A percentile compares a stretch with the other conserved stretches of the same genome.
Conservation (phyloP, 2,888 invertebrate species). For the Laothoe populi region DNA sequence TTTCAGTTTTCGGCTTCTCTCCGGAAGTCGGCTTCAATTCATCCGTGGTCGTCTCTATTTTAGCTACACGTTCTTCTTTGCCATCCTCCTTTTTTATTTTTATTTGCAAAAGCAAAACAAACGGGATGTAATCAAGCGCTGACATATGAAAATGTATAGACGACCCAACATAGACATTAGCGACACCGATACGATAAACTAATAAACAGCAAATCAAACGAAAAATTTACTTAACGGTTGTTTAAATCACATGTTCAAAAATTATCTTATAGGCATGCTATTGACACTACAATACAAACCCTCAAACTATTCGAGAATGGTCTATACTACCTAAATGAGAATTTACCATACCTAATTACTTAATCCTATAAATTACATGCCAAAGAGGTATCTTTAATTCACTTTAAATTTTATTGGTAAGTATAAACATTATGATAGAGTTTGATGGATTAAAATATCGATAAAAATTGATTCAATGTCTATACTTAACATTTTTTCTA, state of each 20-base stretch:
- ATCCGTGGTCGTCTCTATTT: constrained; percentile 79
- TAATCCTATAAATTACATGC: constrained; percentile 42
- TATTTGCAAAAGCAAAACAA: constrained; percentile 78
- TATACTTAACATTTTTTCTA: neutral
- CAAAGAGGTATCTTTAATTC: constrained; percentile 16
- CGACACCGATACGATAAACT: constrained; percentile 62
- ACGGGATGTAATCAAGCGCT: constrained; percentile 67
- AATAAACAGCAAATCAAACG: constrained; percentile 65
- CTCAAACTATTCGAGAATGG: constrained; percentile 3
- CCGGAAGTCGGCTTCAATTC: constrained; percentile 75
- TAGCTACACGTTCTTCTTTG: constrained; percentile 74
- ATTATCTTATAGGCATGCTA: constrained; percentile 52
- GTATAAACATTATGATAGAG: neutral
- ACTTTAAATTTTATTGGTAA: neutral
- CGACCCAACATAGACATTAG: constrained; percentile 42
- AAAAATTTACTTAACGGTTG: constrained; percentile 43
- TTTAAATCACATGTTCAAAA: neutral
- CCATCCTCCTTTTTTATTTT: constrained; percentile 71
- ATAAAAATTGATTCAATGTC: neutral
- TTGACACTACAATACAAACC: constrained; percentile 41
- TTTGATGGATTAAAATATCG: neutral
- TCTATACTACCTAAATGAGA: constrained; percentile 20
- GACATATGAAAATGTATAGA: constrained; percentile 50
- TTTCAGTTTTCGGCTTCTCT: constrained; percentile 56
- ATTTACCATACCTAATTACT: constrained; percentile 26